Conservation (phyloP, 2,888 invertebrate species). For the Onchidella celtica region DNA sequence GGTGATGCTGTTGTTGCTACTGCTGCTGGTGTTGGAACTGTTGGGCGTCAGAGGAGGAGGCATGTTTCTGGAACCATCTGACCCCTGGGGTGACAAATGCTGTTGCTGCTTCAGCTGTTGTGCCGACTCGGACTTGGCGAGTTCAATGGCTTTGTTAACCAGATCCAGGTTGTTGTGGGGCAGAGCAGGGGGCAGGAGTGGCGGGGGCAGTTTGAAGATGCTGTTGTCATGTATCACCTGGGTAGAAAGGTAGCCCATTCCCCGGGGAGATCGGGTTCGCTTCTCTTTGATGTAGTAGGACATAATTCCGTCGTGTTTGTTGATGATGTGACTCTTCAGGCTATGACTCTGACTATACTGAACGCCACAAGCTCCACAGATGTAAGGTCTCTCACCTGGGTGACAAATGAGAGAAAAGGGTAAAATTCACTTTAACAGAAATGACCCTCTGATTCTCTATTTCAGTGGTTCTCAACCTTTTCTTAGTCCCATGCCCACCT, state of each 20-base stretch:
- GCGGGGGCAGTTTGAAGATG: constrained; percentile 67
- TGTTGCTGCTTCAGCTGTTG: constrained; percentile 35
- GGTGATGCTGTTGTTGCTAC: constrained; percentile 30
- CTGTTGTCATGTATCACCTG: constrained; percentile 64
- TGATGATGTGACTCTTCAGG: constrained; percentile 79
- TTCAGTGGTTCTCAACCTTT: no score
- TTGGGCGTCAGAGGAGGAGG: constrained; percentile 31
- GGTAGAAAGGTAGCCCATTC: constrained; percentile 72
- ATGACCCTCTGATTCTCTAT: no score
- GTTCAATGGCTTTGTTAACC: constrained; percentile 54
- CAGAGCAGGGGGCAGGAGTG: constrained; percentile 40
- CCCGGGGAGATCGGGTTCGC: constrained; percentile 72
- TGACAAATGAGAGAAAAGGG: no score
- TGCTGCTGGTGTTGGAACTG: constrained; percentile 8
- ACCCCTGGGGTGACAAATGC: constrained; percentile 19
- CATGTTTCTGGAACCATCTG: constrained; percentile 5
- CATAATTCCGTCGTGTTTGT: constrained; percentile 79
- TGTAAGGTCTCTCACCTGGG: constrained; percentile 79
- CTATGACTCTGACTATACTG: constrained; percentile 80
- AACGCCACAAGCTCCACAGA: constrained; percentile 79
- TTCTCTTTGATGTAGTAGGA: constrained; percentile 80
- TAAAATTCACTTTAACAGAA: no score
- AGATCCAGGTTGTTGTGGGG: constrained; percentile 50
- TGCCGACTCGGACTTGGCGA: constrained; percentile 46
- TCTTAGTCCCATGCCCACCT: no score